Conservation (phyloP, 2,888 invertebrate species). For the Boloria selene region DNA sequence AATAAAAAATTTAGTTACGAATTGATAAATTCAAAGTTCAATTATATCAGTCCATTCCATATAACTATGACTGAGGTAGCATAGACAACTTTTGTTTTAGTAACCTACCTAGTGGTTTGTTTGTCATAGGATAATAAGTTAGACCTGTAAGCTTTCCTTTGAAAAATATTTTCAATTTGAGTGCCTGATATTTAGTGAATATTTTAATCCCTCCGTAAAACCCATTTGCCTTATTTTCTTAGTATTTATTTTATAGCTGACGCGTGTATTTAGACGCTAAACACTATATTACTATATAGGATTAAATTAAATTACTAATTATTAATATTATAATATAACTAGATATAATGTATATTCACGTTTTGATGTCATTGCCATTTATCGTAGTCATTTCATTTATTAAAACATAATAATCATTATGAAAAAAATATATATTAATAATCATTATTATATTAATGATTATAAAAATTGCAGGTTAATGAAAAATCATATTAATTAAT, state of each 20-base stretch:
- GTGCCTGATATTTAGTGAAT: slow-evolving; percentile 70
- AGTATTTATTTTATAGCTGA: slow-evolving; percentile 57
- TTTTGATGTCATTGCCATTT: slow-evolving; percentile 32
- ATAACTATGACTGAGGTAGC: neutral
- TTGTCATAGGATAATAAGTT: slow-evolving; percentile 37
- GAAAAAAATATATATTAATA: neutral
- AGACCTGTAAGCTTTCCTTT: slow-evolving; percentile 50
- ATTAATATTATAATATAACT: slow-evolving; percentile 28
- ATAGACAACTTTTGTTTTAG: neutral
- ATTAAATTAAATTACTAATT: slow-evolving; percentile 38
- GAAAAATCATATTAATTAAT: slow-evolving; percentile 8
- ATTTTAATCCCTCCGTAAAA: slow-evolving; percentile 75
- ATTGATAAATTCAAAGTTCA: neutral
- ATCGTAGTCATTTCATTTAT: slow-evolving; percentile 18
- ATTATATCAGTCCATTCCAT: slow-evolving; percentile 6
- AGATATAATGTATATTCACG: slow-evolving; percentile 32
- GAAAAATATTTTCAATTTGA: slow-evolving; percentile 66
- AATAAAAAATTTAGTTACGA: neutral
- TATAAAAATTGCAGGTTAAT: neutral
- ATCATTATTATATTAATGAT: neutral
- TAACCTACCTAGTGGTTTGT: slow-evolving; percentile 17
- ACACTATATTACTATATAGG: slow-evolving; percentile 49
- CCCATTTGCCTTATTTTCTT: slow-evolving; percentile 80
- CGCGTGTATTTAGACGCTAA: slow-evolving; percentile 60
- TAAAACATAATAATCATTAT: neutral